phyloP scores from a whole-genome alignment of 1,140 invertebrate species.

The Drosophila tsacasi region DNA sequence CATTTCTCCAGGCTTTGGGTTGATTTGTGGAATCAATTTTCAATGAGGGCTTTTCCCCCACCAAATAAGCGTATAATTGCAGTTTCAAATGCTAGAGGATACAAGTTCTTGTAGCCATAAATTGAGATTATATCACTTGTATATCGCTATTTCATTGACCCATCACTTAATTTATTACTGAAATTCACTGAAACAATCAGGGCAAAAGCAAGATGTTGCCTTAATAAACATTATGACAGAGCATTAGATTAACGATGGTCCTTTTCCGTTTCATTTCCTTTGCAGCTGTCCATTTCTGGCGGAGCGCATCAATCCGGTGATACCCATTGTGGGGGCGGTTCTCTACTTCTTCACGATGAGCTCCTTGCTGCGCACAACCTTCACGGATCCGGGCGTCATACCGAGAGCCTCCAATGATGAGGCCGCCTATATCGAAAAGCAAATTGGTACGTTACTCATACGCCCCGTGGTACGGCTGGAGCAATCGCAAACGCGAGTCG shows the following conservation, averaged over 20 bases:
- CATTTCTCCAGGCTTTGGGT: not conserved
- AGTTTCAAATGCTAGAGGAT: not conserved
- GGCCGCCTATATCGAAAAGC: conserved; percentile 96
- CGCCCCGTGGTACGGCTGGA: not conserved
- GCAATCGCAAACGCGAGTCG: not conserved
- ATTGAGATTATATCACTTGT: not conserved
- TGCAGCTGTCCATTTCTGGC: conserved; percentile 95
- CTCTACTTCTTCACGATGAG: conserved; percentile 96
- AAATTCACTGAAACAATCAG: conserved; percentile 12
- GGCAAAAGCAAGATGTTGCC: conserved; percentile 25
- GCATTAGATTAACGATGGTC: conserved; percentile 25
- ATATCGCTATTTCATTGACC: not conserved
- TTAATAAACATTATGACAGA: conserved; percentile 11
- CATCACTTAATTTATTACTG: conserved; percentile 6
- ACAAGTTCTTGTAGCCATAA: not conserved
- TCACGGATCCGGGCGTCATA: conserved; percentile 97
- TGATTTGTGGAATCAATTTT: conserved; percentile 21
- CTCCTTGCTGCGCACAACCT: conserved; percentile 95
- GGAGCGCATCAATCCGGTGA: conserved; percentile 91
- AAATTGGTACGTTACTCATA: conserved; percentile 88
- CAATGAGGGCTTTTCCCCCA: not conserved
- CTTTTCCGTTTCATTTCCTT: conserved; percentile 49
- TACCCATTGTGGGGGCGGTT: conserved; percentile 94
- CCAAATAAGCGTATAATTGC: not conserved
- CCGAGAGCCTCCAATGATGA: conserved; percentile 95